Conservation (phyloP, 37 sponge, comb jelly and placozoan genomes). For the Halichondria panicea region DNA sequence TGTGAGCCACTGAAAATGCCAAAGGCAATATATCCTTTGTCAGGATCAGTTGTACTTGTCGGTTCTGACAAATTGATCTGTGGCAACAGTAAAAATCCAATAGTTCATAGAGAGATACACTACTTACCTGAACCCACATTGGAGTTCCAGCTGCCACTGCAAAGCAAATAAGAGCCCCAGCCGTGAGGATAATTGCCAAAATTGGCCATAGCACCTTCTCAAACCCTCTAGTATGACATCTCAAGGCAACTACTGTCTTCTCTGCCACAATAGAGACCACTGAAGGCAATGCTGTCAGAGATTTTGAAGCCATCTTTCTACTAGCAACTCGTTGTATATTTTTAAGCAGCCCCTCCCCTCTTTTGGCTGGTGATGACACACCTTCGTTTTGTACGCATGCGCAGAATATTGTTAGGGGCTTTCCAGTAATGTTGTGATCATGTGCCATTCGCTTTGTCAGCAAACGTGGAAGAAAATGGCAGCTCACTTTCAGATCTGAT, state of each 20-base stretch:
- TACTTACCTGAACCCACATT: conserved; percentile 13
- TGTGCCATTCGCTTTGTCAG: no score
- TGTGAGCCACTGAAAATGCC: conserved; percentile 28
- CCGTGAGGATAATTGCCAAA: not conserved
- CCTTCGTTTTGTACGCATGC: conserved; percentile 17
- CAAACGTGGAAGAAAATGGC: no score
- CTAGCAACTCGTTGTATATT: not conserved
- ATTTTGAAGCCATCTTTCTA: conserved; percentile 10
- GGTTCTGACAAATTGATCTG: no score
- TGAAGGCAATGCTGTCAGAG: conserved; percentile 21
- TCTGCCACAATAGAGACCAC: conserved; percentile 12
- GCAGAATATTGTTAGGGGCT: no score
- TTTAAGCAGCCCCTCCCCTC: conserved; percentile 18
- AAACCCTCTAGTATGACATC: conserved; percentile 11
- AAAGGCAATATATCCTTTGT: conserved; percentile 8
- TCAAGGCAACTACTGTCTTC: conserved; percentile 17
- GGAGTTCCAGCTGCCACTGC: conserved; percentile 27
- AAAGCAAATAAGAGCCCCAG: not conserved
- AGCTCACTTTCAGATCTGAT: no score
- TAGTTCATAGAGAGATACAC: not conserved
- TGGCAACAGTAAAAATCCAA: not conserved
- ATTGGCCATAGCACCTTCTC: conserved; percentile 26
- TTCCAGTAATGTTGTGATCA: no score
- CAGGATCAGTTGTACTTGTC: no score
- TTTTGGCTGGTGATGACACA: not conserved